These are phyloP conservation scores for Rhopalosiphum nymphaeae DNA, from an alignment of 2,888 invertebrate genomes.

Conservation along the genomic window DNA sequence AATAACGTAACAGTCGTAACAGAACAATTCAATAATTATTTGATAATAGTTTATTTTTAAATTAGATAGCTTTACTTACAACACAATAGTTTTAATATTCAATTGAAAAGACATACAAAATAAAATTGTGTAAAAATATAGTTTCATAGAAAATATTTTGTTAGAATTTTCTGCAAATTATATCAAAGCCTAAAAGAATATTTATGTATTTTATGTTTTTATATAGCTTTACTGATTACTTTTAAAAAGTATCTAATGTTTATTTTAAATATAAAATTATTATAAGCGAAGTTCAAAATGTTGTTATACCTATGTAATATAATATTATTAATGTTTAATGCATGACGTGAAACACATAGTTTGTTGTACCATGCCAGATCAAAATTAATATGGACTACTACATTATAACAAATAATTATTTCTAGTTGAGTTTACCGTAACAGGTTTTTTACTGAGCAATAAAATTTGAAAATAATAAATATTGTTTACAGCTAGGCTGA, in stretches of 20 bases:
- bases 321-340: background rate
- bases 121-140: background rate
- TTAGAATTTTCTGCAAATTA: background rate
- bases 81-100: background rate
- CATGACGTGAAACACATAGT: background rate
- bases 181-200: background rate
- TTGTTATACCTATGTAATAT: background rate
- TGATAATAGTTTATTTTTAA: too few species aligned
- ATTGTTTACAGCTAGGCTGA: background rate
- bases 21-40: too few species aligned
- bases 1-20: too few species aligned
- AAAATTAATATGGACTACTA: background rate
- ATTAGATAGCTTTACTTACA: too few species aligned
- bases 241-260: background rate
- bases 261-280: background rate
- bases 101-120: background rate
- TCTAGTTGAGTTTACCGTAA: background rate
- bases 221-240: background rate
- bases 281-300: background rate
- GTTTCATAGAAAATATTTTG: background rate
- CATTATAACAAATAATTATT: background rate
- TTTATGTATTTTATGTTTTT: background rate
- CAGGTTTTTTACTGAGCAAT: background rate
- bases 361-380: background rate
- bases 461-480: background rate